Evolutionary conservation across 2,113 vertebrate species (phyloP).

Genomic region (Maylandia zebra): DNA sequence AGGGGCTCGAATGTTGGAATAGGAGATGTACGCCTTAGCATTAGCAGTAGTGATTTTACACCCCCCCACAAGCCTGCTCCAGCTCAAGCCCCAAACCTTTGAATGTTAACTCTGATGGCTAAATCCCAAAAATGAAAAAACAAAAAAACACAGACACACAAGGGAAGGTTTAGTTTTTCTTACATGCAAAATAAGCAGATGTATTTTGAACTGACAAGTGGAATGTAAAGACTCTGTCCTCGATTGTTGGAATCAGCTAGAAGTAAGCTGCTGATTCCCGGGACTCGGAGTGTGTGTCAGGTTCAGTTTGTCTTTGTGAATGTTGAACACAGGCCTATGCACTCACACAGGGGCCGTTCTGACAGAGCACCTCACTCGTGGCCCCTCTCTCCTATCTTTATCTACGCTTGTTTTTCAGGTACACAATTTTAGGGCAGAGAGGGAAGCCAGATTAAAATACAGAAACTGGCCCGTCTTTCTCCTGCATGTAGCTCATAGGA

Average conservation of each 20-base stretch:
- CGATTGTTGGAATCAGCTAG: background rate
- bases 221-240: conserved; percentile 60
- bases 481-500: conserved; percentile 47
- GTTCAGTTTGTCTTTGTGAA: conserved; percentile 40
- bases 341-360: conserved; percentile 24
- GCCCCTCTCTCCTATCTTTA: conserved; percentile 26
- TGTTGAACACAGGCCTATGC: conserved; percentile 56
- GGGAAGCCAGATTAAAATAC: background rate
- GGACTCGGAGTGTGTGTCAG: background rate
- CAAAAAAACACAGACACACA: background rate
- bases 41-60: conserved; percentile 25
- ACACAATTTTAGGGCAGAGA: conserved; percentile 9
- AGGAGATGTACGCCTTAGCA: conserved; percentile 37
- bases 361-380: conserved; percentile 28
- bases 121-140: conserved; percentile 44
- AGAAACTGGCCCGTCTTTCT: background rate
- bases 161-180: conserved; percentile 27
- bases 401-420: conserved; percentile 14
- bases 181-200: conserved; percentile 30
- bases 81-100: conserved; percentile 23
- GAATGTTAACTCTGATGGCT: conserved; percentile 58
- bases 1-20: conserved; percentile 22
- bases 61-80: background rate
- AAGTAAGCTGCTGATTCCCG: background rate
- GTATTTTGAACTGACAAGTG: conserved; percentile 58